Evolutionary conservation across 2,113 vertebrate species (phyloP), one percentile per base, ranked within the genome.

Genomic region (Menura novaehollandiae): DNA sequence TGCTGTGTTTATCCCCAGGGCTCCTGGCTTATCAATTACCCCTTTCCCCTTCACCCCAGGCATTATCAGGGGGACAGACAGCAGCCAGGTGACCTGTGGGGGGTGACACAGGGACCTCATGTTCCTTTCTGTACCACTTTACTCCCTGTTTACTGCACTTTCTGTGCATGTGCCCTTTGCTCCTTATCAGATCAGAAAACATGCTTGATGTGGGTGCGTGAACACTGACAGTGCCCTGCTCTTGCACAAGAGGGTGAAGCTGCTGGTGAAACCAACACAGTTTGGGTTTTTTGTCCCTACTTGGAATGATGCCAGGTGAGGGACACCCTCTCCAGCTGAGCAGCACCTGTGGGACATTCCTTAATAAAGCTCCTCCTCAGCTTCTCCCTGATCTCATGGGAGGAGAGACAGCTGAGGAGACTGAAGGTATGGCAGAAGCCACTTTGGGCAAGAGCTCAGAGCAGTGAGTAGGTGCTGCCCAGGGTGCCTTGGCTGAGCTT

Each of bases 141-240:
- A 56, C 69, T 84, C 79, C 47, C 11, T 41, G 79, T 82, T 91
- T 88, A 63, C 60, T 78, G 79, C 91, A 73, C 49, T 91, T 75
- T 41, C 72, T 63, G 49, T 68, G 44, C 26, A 0, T 46, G 11
- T 63, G 32, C 73, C 58, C 80, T 95, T 69, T 39, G 21, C 51
- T 79, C 53, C 43, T 62, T 91, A 82, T 88, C 53, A 76, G 35
- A 32, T 33, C 27, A 47, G 32, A 44, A 72, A 85, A 11, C 18
- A 30, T 2, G 2, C 59, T 46, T 1, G 0, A 12, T 30, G 20
- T 1, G 4, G 7, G 69, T 43, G 53, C 6, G 0, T 1, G 2
- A 66, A 20, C 77, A 18, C 33, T 64, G 52, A 5, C 17, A 19
- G 32, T 95, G 37, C 46, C 47, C 77, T 28, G 33, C 12, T 78